Evolutionary conservation across 2,888 invertebrate genomes (phyloP).

Genomic region (Campaea margaritaria): DNA sequence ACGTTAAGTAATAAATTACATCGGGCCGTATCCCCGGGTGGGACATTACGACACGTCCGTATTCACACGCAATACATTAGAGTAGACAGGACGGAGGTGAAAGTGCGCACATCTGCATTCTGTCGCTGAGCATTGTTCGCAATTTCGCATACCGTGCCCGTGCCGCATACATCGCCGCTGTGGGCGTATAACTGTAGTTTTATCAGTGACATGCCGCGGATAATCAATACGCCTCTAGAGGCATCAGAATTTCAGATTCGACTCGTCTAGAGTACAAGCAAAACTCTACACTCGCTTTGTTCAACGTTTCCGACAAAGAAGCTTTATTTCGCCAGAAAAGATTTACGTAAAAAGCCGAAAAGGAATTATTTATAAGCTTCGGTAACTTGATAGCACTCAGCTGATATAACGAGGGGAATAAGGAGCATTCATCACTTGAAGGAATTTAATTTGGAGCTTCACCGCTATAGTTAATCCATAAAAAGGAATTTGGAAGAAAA

Average conservation of each 20-base stretch:
- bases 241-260: constrained; percentile 20
- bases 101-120: constrained; percentile 71
- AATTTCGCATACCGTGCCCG: constrained; percentile 52
- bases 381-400: constrained; percentile 46
- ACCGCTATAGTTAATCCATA: constrained; percentile 11
- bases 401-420: constrained; percentile 57
- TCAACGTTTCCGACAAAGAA: constrained; percentile 8
- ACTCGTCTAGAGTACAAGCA: constrained; percentile 39
- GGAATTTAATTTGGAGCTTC: constrained; percentile 36
- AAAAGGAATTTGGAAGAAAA: background rate
- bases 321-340: constrained; percentile 8
- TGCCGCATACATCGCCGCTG: constrained; percentile 39
- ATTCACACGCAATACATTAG: constrained; percentile 62
- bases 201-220: constrained; percentile 35
- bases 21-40: constrained; percentile 48
- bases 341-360: constrained; percentile 22
- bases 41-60: constrained; percentile 59
- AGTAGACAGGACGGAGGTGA: constrained; percentile 69
- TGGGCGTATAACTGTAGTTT: constrained; percentile 58
- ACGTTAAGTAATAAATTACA: constrained; percentile 52
- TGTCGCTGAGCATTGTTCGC: constrained; percentile 49
- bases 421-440: constrained; percentile 39
- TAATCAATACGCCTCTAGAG: constrained; percentile 23
- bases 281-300: constrained; percentile 23
- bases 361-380: constrained; percentile 47